These are phyloP conservation scores for Chrysolina americana DNA, from an alignment of 2,888 invertebrate genomes.

Conservation along the genomic window DNA sequence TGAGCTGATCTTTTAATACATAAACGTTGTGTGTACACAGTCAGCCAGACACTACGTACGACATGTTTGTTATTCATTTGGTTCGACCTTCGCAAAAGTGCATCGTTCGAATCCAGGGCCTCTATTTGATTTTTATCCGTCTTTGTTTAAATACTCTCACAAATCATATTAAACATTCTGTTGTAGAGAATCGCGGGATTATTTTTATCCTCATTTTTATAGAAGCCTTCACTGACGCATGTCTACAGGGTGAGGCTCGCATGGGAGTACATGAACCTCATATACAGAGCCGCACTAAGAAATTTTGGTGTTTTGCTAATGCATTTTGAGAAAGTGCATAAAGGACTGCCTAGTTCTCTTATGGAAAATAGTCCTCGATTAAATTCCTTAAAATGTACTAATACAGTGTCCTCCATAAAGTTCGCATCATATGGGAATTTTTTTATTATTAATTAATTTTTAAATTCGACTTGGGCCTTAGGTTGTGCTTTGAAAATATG, in stretches of 20 bases:
- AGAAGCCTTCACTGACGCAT: constrained; percentile 7
- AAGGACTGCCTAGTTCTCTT: no score
- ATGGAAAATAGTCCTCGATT: no score
- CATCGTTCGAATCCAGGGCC: constrained; percentile 69
- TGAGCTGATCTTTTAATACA: constrained; percentile 27
- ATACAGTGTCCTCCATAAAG: no score
- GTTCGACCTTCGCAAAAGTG: constrained; percentile 69
- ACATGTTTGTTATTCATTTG: constrained; percentile 67
- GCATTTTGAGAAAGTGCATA: no score
- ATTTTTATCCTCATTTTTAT: constrained; percentile 2
- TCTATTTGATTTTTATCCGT: constrained; percentile 63
- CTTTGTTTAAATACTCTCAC: constrained; percentile 62
- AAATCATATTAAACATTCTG: constrained; percentile 52
- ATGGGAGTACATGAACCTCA: not conserved
- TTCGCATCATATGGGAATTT: no score
- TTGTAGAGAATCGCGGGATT: not conserved
- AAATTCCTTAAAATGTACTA: no score
- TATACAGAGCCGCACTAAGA: not conserved
- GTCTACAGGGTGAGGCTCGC: constrained; percentile 2
- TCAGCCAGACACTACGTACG: constrained; percentile 64
- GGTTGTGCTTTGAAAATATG: no score
- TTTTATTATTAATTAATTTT: no score
- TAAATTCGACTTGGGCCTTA: no score
- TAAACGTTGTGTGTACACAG: constrained; percentile 28
- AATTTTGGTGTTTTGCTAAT: not conserved